Conservation (phyloP, 37 sponge, comb jelly and placozoan species). For the Agelas oroides region DNA sequence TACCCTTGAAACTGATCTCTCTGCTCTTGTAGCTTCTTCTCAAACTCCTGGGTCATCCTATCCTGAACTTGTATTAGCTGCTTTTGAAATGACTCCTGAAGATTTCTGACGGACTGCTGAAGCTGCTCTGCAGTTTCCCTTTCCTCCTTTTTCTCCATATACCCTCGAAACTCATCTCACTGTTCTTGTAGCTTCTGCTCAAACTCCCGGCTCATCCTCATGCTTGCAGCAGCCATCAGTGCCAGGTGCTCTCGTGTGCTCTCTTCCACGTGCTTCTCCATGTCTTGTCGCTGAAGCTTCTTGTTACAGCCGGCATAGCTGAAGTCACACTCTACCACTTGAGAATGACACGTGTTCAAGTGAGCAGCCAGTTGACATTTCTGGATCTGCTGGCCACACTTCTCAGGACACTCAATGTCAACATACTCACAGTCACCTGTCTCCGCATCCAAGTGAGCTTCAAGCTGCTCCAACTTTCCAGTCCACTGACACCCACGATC, state of each 20-base stretch:
- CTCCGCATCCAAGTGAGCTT: conserved; percentile 13
- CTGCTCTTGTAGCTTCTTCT: neutral
- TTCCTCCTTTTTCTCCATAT: neutral
- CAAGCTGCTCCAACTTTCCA: conserved; percentile 15
- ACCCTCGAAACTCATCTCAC: neutral
- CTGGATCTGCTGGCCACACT: neutral
- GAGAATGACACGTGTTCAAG: neutral
- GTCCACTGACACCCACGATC: conserved; percentile 44
- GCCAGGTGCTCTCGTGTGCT: neutral
- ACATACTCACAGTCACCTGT: conserved; percentile 32
- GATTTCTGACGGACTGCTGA: neutral
- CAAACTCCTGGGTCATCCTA: neutral
- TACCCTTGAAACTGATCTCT: neutral
- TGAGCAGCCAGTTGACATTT: conserved; percentile 7
- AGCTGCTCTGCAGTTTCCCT: neutral
- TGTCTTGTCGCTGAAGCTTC: neutral
- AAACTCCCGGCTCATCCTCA: neutral
- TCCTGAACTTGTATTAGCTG: too few species aligned
- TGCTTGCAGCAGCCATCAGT: neutral
- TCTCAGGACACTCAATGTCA: conserved; percentile 19
- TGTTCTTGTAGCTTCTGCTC: neutral
- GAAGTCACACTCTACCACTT: conserved; percentile 4
- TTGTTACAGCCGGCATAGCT: neutral
- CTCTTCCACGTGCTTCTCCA: conserved; percentile 7
- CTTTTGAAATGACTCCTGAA: too few species aligned